Base-by-base conservation (phyloP, 1,140 invertebrate species). In the Bombus fervidus region DNA sequence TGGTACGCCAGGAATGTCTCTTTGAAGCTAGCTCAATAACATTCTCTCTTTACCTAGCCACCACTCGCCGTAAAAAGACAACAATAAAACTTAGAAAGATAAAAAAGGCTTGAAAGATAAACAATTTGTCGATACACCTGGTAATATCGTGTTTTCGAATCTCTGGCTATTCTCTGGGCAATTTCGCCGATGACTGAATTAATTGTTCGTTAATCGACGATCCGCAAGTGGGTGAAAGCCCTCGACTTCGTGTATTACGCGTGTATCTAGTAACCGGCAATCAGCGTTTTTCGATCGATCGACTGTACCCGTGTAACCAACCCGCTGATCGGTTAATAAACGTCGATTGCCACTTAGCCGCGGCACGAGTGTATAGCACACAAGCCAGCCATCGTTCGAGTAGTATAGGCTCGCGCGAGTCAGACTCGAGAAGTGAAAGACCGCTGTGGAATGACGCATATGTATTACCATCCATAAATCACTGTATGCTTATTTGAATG, bases 231-330 rank as follows among this genome's bases (percentile, higher is more conserved):
- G 1, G 1, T 78, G 15, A n/a, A 64, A 34, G 28, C 22, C 4
- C 57, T 64, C 28, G 5, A 13, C 18, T 31, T 13, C 22, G 28
- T 41, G 28, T 59, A 8, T 57, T 57, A 69, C 41, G 22, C n/a
- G 43, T n/a, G 43, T 57, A 43, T 59, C 39, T 43, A n/a, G 34
- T 39, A 57, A 28, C 25, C 5, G 34, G n/a, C 28, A 15, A 75
- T 66, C 69, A 66, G 41, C 77, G 62, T 22, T 80, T 80, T 80
- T 72, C 13, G 31, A 76, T 83, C 81, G 81, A 76, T 39, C 59
- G 5, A 37, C 5, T 13, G 25, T 2, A 34, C 13, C 47, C 22
- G 22, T 53, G 62, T 34, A 66, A 53, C 6, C 15, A 10, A 25
- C 9, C 34, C 22, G 12, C 22, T 18, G 62, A 57, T 68, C 31